Conservation (phyloP, 2,113 vertebrate species). For the Ciconia boyciana region DNA sequence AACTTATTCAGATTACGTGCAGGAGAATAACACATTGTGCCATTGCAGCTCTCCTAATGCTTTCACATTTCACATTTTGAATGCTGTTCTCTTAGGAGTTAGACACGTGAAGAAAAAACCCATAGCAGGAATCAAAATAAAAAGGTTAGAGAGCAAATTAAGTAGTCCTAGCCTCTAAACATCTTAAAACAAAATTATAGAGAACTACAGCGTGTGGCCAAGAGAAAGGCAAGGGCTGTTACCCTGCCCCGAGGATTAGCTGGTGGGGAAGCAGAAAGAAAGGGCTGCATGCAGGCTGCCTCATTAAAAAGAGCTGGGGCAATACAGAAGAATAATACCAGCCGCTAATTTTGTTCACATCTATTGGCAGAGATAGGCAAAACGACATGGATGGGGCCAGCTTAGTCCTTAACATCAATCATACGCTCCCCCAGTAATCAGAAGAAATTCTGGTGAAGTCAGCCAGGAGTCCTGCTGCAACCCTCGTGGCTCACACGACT, state of each 20-base stretch:
- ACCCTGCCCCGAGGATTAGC: neutral
- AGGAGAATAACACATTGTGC: neutral
- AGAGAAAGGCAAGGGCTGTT: neutral
- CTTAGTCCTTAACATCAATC: neutral
- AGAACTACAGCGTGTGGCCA: neutral
- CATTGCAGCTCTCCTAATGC: neutral
- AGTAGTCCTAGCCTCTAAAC: neutral
- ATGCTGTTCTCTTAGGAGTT: neutral
- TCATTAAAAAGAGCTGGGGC: neutral
- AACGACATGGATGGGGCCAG: neutral
- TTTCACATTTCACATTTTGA: neutral
- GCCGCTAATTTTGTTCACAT: neutral
- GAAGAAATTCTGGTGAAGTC: neutral
- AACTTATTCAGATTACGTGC: neutral
- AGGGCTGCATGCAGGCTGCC: neutral
- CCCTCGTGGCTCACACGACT: neutral
- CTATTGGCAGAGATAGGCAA: neutral
- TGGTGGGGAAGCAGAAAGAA: neutral
- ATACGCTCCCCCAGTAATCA: accelerated
- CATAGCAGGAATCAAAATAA: neutral
- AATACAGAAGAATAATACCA: neutral
- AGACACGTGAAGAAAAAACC: neutral
- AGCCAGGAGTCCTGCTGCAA: neutral
- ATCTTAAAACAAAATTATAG: neutral
- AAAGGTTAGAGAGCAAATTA: neutral